Conservation (phyloP, 1,140 invertebrate genomes). For the Drosophila takahashii region DNA sequence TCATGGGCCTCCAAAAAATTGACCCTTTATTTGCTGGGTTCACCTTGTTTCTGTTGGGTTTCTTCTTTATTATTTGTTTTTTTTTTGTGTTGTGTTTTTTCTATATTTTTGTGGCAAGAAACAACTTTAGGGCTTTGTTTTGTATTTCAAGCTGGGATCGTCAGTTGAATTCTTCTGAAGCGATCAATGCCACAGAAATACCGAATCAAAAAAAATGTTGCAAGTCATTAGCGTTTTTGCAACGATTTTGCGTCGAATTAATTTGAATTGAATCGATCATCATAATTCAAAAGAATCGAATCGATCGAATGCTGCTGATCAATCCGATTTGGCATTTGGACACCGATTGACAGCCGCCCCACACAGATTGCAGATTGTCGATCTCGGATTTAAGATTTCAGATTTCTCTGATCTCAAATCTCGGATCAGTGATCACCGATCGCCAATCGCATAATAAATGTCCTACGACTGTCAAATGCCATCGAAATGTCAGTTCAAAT, state of each 20-base stretch:
- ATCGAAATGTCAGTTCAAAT: conserved; percentile 61
- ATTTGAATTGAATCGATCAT: conserved; percentile 25
- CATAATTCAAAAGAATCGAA: conserved; percentile 20
- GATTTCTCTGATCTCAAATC: conserved; percentile 1
- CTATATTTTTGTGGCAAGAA: not conserved
- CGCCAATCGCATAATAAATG: conserved; percentile 66
- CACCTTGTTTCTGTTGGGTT: conserved; percentile 12
- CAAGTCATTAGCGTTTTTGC: conserved; percentile 15
- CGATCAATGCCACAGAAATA: conserved; percentile 4
- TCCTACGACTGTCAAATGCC: conserved; percentile 70
- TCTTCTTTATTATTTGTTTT: conserved; percentile 1
- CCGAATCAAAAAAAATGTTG: conserved; percentile 8
- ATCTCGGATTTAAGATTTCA: conserved; percentile 13
- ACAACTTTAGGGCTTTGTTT: conserved; percentile 12
- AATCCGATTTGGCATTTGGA: conserved; percentile 10
- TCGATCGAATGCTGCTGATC: not conserved
- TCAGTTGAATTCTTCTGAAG: not conserved
- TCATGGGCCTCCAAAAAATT: conserved; percentile 13
- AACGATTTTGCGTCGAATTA: not conserved
- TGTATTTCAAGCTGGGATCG: not conserved
- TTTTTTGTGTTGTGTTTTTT: too few species aligned
- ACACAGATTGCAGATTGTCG: conserved; percentile 18
- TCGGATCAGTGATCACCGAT: conserved; percentile 11
- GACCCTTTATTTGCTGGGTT: conserved; percentile 9
- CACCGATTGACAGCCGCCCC: conserved; percentile 14